Evolutionary conservation across 2,797 vertebrate genomes (phyloP).

Genomic region (Erpetoichthys calabaricus): DNA sequence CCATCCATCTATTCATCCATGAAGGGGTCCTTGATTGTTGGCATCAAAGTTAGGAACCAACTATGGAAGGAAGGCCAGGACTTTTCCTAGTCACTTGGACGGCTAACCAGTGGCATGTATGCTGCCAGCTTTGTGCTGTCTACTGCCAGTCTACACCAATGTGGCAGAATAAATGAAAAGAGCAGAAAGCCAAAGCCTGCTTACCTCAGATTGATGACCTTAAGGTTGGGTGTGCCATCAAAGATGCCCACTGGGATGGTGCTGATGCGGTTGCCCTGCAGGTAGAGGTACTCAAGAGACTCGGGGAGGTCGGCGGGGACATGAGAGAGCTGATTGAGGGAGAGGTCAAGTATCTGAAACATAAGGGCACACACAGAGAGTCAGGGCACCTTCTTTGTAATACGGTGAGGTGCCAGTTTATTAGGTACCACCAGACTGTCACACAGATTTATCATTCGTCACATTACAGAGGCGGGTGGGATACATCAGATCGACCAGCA

Average conservation of each 20-base stretch:
- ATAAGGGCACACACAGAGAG: neutral
- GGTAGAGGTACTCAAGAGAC: constrained; percentile 78
- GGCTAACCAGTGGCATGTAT: too few species aligned
- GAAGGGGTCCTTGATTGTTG: constrained; percentile 23
- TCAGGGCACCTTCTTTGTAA: neutral
- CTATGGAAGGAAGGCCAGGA: too few species aligned
- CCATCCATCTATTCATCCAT: constrained; percentile 19
- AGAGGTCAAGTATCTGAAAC: constrained; percentile 75
- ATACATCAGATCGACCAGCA: too few species aligned
- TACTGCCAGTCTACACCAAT: neutral
- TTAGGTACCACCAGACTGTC: neutral
- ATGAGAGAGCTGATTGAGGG: constrained; percentile 73
- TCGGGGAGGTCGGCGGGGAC: constrained; percentile 74
- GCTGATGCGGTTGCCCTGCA: constrained; percentile 82
- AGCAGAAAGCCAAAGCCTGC: constrained; percentile 3
- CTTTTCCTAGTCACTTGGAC: too few species aligned
- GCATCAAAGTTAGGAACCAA: too few species aligned
- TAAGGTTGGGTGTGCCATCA: constrained; percentile 81
- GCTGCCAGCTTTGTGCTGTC: too few species aligned
- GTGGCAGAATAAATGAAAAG: constrained; percentile 1
- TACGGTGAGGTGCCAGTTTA: neutral
- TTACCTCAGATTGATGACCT: constrained; percentile 86
- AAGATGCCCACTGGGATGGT: constrained; percentile 62
- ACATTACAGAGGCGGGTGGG: too few species aligned
- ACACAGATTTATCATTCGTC: neutral